Conservation (phyloP, 2,113 vertebrate genomes). For the Semicossyphus pulcher region DNA sequence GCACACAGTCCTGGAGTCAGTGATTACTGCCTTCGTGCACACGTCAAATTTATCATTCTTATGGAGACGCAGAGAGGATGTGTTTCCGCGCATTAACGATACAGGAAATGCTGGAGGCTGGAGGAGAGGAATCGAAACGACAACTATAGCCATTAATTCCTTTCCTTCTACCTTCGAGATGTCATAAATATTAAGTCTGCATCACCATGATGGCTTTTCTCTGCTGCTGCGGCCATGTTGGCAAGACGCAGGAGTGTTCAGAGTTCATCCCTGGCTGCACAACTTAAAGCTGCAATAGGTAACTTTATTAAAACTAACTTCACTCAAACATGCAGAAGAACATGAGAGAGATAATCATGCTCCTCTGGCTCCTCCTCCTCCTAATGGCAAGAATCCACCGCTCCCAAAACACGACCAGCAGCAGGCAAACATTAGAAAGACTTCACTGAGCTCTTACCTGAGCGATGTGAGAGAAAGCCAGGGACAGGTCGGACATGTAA, state of each 20-base stretch:
- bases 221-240: not conserved
- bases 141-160: conserved; percentile 34
- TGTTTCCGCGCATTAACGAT: conserved; percentile 13
- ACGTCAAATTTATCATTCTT: conserved; percentile 65
- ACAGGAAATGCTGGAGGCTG: conserved; percentile 27
- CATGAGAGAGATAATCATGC: too few species aligned
- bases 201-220: conserved; percentile 10
- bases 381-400: too few species aligned
- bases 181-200: conserved; percentile 36
- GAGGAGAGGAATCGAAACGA: conserved; percentile 26
- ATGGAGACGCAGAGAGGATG: conserved; percentile 26
- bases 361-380: too few species aligned
- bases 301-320: too few species aligned
- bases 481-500: conserved; percentile 31
- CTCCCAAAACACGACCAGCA: too few species aligned
- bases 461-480: conserved; percentile 14
- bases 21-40: conserved; percentile 62
- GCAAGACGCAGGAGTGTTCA: not conserved
- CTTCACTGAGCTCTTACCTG: conserved; percentile 62
- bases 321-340: too few species aligned
- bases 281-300: too few species aligned
- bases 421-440: not conserved
- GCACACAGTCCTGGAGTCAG: conserved; percentile 58
- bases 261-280: not conserved
- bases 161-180: conserved; percentile 16